Conservation (phyloP, 2,113 vertebrate species). For the Tonatia bakeri region DNA sequence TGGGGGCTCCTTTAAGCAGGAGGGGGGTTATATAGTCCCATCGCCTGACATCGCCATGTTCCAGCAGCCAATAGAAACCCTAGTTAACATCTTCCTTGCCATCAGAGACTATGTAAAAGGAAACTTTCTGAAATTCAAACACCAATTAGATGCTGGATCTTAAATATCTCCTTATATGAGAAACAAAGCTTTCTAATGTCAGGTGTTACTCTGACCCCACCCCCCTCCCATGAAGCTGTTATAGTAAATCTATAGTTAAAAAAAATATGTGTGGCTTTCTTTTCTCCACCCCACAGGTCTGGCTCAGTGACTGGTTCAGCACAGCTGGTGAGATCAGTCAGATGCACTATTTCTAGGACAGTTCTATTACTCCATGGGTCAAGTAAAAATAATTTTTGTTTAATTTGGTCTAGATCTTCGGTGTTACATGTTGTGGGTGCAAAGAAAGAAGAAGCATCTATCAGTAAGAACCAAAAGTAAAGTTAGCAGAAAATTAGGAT, state of each 20-base stretch:
- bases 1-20: neutral
- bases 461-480: neutral
- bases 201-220: neutral
- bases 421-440: neutral
- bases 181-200: neutral
- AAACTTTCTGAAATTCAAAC: conserved; percentile 15
- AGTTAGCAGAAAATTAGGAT: neutral
- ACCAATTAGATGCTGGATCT: neutral
- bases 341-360: neutral
- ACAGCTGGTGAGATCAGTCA: neutral
- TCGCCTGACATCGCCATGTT: neutral
- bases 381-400: neutral
- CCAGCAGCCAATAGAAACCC: neutral
- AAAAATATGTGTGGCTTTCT: neutral
- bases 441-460: neutral
- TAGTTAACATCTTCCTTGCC: neutral
- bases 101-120: neutral
- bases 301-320: neutral
- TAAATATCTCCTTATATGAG: conserved; percentile 17
- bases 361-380: neutral
- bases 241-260: neutral
- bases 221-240: neutral
- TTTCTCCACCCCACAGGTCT: neutral
- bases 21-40: neutral
- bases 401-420: neutral